phyloP scores from a whole-genome alignment of 2,888 invertebrate species.

The Latheticus oryzae region DNA sequence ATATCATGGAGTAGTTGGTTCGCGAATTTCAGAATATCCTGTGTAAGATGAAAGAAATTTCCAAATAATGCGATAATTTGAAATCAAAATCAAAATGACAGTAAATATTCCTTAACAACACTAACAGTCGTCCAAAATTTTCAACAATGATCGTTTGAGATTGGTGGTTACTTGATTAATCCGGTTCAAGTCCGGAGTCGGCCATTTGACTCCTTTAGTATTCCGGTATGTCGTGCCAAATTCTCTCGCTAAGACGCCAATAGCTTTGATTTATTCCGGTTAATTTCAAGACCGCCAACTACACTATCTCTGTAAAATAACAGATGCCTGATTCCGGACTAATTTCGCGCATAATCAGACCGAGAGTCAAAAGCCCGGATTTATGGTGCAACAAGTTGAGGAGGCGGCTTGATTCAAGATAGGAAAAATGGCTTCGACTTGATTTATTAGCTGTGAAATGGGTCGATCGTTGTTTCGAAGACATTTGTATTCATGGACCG shows the following conservation, averaged over 20 bases:
- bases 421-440: background rate
- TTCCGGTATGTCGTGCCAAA: constrained; percentile 52
- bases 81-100: too few relatives aligned
- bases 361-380: constrained; percentile 16
- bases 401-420: constrained; percentile 3
- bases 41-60: too few relatives aligned
- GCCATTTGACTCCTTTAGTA: constrained; percentile 55
- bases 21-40: too few relatives aligned
- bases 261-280: constrained; percentile 60
- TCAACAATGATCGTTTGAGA: constrained; percentile 58
- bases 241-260: constrained; percentile 54
- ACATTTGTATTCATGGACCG: constrained; percentile 16
- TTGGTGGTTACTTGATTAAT: constrained; percentile 65
- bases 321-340: constrained; percentile 31
- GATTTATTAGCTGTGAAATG: constrained; percentile 11
- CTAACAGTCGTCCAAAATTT: too few relatives aligned
- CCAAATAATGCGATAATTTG: too few relatives aligned
- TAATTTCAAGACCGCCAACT: constrained; percentile 51
- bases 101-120: too few relatives aligned
- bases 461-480: constrained; percentile 21
- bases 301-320: constrained; percentile 21
- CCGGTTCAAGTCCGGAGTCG: constrained; percentile 56
- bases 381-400: constrained; percentile 38
- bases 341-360: constrained; percentile 41
- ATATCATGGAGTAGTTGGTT: too few relatives aligned